These are phyloP conservation scores for Panagrolaimus sp. DNA, from an alignment of 1,140 invertebrate species.

Conservation along the genomic window DNA sequence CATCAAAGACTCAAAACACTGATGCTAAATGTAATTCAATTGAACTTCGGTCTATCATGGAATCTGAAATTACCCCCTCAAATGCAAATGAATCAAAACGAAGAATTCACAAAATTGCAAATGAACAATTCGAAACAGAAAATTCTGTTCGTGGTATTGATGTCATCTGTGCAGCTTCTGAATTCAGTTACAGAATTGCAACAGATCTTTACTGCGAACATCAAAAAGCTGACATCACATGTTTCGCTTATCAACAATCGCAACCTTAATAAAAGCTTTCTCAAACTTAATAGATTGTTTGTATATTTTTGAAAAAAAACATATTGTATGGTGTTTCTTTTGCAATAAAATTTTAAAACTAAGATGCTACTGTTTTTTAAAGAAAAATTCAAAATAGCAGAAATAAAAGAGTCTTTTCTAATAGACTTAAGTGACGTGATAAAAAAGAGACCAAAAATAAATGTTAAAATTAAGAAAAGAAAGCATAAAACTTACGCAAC, in stretches of 20 bases:
- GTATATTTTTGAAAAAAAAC: neutral
- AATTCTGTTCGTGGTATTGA: constrained; percentile 30
- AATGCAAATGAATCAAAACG: constrained; percentile 53
- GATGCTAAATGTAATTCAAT: constrained; percentile 40
- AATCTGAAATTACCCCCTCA: constrained; percentile 35
- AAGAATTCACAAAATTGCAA: constrained; percentile 41
- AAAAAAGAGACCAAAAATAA: too few relatives aligned
- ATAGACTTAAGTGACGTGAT: too few relatives aligned
- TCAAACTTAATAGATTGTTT: constrained; percentile 5
- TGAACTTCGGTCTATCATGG: constrained; percentile 33
- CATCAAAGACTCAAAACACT: constrained; percentile 33
- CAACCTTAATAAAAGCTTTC: too few relatives aligned
- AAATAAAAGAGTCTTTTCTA: too few relatives aligned
- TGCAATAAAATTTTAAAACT: neutral
- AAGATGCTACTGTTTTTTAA: too few relatives aligned
- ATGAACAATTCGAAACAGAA: constrained; percentile 28
- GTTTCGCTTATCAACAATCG: constrained; percentile 45
- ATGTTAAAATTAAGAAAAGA: neutral
- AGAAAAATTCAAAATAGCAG: too few relatives aligned
- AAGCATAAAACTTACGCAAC: constrained; percentile 34
- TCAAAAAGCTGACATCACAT: constrained; percentile 43
- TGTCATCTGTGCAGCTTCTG: constrained; percentile 41
- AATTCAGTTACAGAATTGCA: constrained; percentile 47
- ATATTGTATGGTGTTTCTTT: too few relatives aligned
- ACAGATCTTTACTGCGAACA: constrained; percentile 48